phyloP scores from a whole-genome alignment of 2,113 vertebrate genomes.

The Bambusicola thoracicus region DNA sequence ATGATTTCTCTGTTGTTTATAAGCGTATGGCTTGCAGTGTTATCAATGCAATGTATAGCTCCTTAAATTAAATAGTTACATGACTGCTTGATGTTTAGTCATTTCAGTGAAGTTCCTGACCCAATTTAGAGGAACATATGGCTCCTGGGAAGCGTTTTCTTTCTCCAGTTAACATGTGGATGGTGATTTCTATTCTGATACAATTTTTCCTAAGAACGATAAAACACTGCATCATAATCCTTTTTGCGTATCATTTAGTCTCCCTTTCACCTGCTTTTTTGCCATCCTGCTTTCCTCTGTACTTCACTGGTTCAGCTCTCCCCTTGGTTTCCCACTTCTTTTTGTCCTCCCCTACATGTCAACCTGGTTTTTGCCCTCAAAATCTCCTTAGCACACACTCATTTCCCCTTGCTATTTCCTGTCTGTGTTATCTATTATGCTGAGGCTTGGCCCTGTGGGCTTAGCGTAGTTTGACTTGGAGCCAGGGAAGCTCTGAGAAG shows the following conservation, averaged over 20 bases:
- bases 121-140: background rate
- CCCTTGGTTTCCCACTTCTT: background rate
- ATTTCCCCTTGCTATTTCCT: conserved; percentile 40
- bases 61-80: background rate
- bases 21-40: background rate
- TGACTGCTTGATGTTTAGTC: background rate
- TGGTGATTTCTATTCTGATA: background rate
- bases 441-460: background rate
- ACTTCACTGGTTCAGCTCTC: background rate
- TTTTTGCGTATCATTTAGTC: background rate
- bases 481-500: conserved; percentile 39
- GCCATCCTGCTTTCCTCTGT: background rate
- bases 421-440: background rate
- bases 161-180: background rate
- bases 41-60: background rate
- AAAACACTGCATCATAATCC: background rate
- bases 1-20: background rate
- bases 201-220: background rate
- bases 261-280: background rate
- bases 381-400: background rate
- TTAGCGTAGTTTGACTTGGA: conserved; percentile 22
- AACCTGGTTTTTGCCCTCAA: background rate
- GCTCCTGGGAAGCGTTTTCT: background rate
- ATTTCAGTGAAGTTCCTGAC: background rate
- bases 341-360: background rate